Conservation (phyloP, 2,113 vertebrate genomes). For the Formicarius rufipectus region DNA sequence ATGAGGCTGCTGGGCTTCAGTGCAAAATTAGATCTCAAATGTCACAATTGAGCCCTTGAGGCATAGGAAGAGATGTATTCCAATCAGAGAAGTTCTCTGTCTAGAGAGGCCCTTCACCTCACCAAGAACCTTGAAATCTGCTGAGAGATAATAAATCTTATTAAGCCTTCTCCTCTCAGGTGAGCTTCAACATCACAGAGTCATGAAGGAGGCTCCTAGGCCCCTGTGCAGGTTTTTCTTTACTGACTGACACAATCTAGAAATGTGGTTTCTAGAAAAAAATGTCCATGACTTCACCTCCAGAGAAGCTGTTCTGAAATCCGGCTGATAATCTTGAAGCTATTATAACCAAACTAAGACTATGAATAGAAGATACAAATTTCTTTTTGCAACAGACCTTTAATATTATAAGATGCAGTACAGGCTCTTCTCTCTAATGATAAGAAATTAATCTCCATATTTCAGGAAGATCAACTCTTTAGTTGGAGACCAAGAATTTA, state of each 20-base stretch:
- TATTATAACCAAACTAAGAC: not conserved
- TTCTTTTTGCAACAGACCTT: not conserved
- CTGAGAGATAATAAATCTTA: not conserved
- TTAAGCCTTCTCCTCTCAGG: not conserved
- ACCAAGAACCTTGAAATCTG: not conserved
- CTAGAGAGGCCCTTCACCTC: not conserved
- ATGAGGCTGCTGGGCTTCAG: not conserved
- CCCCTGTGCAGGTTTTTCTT: not conserved
- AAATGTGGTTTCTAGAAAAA: not conserved
- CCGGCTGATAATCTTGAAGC: not conserved
- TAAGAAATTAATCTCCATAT: not conserved
- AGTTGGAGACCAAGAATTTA: not conserved
- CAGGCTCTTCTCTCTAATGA: not conserved
- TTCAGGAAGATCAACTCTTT: not conserved
- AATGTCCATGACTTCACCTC: not conserved
- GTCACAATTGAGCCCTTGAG: not conserved
- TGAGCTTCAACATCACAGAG: not conserved
- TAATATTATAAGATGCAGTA: not conserved
- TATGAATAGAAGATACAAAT: not conserved
- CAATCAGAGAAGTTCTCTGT: not conserved
- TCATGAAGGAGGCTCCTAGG: not conserved
- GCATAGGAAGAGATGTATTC: not conserved
- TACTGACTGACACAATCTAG: not conserved
- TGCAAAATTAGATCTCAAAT: constrained; percentile 19
- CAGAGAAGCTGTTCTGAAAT: not conserved